Percentiles rank a stretch among this genome's conserved stretches.
Evolutionary conservation across 2,113 vertebrate genomes (phyloP).

Genomic region (Prochilodus magdalenae): DNA sequence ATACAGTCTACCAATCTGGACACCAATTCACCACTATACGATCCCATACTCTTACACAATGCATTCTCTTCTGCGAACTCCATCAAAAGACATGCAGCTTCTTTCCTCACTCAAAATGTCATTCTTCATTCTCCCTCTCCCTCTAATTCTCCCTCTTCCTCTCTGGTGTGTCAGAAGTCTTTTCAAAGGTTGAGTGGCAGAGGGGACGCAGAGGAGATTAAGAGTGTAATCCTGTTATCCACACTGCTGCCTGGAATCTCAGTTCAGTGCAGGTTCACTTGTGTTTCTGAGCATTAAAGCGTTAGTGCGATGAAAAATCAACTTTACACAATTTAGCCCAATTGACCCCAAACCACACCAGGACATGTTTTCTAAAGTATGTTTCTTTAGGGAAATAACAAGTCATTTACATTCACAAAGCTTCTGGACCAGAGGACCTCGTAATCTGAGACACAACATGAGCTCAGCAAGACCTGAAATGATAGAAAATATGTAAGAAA

Average conservation of each 20-base stretch:
- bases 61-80: neutral
- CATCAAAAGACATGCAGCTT: neutral
- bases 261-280: neutral
- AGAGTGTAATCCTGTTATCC: conserved; percentile 40
- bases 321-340: neutral
- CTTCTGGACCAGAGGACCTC: too few species aligned
- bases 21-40: neutral
- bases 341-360: too few species aligned
- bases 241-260: conserved; percentile 26
- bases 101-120: neutral
- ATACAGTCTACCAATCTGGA: too few species aligned
- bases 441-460: too few species aligned
- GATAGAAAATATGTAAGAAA: too few species aligned
- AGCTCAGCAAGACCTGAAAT: too few species aligned
- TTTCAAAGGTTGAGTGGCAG: conserved; percentile 20
- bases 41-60: neutral
- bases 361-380: neutral
- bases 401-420: too few species aligned
- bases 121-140: neutral
- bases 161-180: neutral
- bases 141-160: neutral
- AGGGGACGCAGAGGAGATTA: conserved; percentile 36
- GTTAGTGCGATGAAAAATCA: neutral
- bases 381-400: neutral
- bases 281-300: conserved; percentile 4